Percentiles rank a stretch among this genome's conserved stretches.
These are phyloP conservation scores for Chironomus tentans DNA, from an alignment of 2,888 invertebrate species.

Conservation along the genomic window DNA sequence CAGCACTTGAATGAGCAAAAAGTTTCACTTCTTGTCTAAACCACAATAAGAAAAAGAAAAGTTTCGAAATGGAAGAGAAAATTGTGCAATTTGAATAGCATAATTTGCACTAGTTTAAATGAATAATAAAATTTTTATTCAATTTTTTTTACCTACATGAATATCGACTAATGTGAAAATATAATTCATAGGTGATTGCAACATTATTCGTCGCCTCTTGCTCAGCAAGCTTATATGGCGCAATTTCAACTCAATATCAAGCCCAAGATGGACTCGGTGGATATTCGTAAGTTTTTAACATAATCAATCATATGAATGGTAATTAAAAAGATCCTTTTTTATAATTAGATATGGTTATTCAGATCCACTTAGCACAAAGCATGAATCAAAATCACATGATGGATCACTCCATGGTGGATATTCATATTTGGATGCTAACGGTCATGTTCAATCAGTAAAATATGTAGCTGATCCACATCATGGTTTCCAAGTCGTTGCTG, in stretches of 20 bases:
- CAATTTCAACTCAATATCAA: slow-evolving; percentile 47
- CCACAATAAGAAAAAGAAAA: background rate
- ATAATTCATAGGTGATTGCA: slow-evolving; percentile 33
- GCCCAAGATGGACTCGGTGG: slow-evolving; percentile 52
- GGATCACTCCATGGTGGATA: slow-evolving; percentile 57
- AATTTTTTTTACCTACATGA: background rate
- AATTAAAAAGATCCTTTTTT: slow-evolving; percentile 35
- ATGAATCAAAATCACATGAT: slow-evolving; percentile 51
- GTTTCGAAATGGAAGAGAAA: background rate
- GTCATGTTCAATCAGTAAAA: slow-evolving; percentile 53
- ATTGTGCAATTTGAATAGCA: slow-evolving; percentile 1
- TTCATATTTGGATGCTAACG: slow-evolving; percentile 59
- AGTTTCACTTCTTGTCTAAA: background rate
- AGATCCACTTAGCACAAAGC: slow-evolving; percentile 54
- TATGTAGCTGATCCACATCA: slow-evolving; percentile 53
- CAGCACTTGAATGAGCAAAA: background rate
- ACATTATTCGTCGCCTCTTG: slow-evolving; percentile 36
- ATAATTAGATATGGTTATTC: background rate
- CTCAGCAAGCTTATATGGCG: slow-evolving; percentile 34
- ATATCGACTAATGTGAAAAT: background rate
- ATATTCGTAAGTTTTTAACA: slow-evolving; percentile 43
- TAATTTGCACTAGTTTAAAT: background rate
- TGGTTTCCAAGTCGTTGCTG: slow-evolving; percentile 56
- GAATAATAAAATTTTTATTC: background rate
- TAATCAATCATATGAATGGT: slow-evolving; percentile 34